phyloP scores from a whole-genome alignment of 2,113 vertebrate genomes.

The Pionites leucogaster region DNA sequence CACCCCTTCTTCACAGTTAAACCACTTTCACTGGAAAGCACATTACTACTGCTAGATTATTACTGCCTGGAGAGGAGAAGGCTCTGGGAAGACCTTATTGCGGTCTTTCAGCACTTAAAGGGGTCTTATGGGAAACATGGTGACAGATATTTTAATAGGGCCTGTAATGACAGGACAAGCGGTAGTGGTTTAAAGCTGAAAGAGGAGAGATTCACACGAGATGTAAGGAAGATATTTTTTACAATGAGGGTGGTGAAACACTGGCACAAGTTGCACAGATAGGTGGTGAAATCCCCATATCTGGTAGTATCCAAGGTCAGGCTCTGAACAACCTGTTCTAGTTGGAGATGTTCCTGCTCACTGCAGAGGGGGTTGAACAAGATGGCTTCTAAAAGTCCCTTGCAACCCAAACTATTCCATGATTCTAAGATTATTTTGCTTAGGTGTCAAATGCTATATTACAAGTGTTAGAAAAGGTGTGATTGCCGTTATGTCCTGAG shows the following conservation, averaged over 20 bases:
- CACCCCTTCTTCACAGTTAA: rapidly evolving
- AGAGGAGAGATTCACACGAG: background rate
- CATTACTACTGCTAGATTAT: background rate
- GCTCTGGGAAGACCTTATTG: rapidly evolving
- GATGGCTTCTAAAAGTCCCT: background rate
- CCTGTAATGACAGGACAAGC: background rate
- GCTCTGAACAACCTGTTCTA: background rate
- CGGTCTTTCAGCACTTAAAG: background rate
- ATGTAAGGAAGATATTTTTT: background rate
- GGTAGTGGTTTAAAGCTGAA: background rate
- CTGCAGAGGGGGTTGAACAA: rapidly evolving
- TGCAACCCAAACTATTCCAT: background rate
- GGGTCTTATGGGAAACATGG: background rate
- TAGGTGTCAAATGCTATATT: background rate
- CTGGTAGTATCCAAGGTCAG: background rate
- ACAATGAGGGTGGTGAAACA: rapidly evolving
- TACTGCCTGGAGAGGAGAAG: background rate
- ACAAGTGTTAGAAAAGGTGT: background rate
- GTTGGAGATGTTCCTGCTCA: background rate
- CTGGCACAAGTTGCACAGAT: background rate
- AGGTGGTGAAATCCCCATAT: no score
- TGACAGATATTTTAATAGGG: background rate
- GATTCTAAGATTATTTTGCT: background rate
- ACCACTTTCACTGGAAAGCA: background rate
- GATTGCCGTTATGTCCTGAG: background rate